phyloP scores from a whole-genome alignment of 2,888 invertebrate genomes.

The Campoplex capitator region DNA sequence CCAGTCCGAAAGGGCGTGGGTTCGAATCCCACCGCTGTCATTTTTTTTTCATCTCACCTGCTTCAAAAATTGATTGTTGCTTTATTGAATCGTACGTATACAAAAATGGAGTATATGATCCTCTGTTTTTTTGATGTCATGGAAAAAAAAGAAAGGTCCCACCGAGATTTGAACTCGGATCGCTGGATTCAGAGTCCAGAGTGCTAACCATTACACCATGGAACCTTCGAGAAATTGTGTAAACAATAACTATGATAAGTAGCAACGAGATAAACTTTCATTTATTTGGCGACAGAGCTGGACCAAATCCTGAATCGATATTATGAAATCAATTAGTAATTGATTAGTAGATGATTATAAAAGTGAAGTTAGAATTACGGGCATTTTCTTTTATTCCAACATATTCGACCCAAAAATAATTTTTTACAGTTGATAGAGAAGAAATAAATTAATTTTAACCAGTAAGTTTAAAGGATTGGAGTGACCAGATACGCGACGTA shows the following conservation, averaged over 20 bases:
- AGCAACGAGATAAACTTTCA: neutral
- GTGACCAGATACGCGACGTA: neutral
- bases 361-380: neutral
- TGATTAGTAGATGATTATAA: neutral
- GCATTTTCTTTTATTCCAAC: neutral
- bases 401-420: neutral
- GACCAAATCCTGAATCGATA: neutral
- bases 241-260: neutral
- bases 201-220: slow-evolving; percentile 90
- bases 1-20: slow-evolving; percentile 88
- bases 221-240: slow-evolving; percentile 34
- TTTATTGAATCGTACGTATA: neutral
- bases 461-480: neutral
- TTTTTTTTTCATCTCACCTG: slow-evolving; percentile 61
- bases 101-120: neutral
- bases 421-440: no score
- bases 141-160: slow-evolving; percentile 85
- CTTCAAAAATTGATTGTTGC: neutral
- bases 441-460: no score
- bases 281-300: neutral
- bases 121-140: neutral
- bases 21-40: slow-evolving; percentile 88
- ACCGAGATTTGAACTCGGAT: slow-evolving; percentile 93
- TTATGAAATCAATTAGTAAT: neutral
- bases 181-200: slow-evolving; percentile 93